Evolutionary conservation across 2,888 invertebrate species (phyloP), one percentile per base, ranked within the genome.

Genomic region (Pandemis heparana): DNA sequence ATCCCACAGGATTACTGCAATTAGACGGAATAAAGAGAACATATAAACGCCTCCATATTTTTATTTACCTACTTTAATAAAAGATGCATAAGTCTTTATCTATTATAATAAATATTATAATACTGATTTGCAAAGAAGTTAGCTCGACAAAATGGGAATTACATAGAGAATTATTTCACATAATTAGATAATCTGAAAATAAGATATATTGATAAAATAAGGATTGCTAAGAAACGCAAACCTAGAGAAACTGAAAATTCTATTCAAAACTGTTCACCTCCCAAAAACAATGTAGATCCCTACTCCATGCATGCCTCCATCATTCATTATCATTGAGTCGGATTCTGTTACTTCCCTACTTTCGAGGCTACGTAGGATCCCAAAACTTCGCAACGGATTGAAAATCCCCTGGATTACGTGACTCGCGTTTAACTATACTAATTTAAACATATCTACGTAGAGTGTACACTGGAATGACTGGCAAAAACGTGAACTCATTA

Each of bases 381-480:
- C 71, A 62, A 76, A 74, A 74, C 32, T 74, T 74, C 32, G 60
- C 70, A 70, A 56, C 66, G 72, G 66, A 72, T 72, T 68, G 70
- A 68, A 74, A 75, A 75, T 70, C 66, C 70, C 61, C 69, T 70
- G 74, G 62, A 70, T 74, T 74, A 70, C 74, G 70, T 74, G 74
- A 74, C 74, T 70, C 39, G 64, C 69, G 56, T 74, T 65, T 75
- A 74, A 74, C 74, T 70, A 70, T 74, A 74, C 74, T 70, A 74
- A 74, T 74, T 74, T 74, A 74, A 74, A 74, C 65, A 74, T 53
- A 74, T 74, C 60, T 69, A 64, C 63, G 69, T 65, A 69, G 63
- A 63, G n/a, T 67, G 62, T 59, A 39, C 61, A 5, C n/a, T 51
- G 68, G 38, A 63, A 60, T 74, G 74, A 73, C 64, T 48, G 59